Evolutionary conservation across 2,797 vertebrate species (phyloP).

Genomic region (Oceanodroma leucorhoa): DNA sequence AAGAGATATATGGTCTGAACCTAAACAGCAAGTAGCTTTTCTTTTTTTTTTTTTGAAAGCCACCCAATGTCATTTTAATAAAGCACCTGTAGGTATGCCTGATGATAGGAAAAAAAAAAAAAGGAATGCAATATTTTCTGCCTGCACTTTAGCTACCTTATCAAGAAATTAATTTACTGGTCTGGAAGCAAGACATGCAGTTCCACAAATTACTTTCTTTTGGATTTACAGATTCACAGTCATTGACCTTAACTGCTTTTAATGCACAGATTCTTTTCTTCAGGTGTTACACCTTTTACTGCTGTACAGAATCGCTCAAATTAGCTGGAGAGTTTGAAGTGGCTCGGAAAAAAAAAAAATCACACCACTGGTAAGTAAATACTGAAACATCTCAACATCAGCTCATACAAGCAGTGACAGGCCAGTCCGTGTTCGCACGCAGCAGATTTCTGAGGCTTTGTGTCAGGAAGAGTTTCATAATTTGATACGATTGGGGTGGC

Average conservation of each 20-base stretch:
- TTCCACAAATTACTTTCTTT: slow-evolving; percentile 56
- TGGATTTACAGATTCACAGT: slow-evolving; percentile 61
- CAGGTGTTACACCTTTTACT: slow-evolving; percentile 55
- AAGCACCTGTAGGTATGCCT: slow-evolving; percentile 72
- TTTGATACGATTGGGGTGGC: slow-evolving; percentile 60
- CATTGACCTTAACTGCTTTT: slow-evolving; percentile 44
- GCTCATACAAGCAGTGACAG: slow-evolving; percentile 69
- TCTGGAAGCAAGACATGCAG: slow-evolving; percentile 65
- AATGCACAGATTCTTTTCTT: slow-evolving; percentile 24
- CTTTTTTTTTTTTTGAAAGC: slow-evolving; percentile 10
- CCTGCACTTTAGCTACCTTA: slow-evolving; percentile 33
- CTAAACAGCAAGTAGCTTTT: slow-evolving; percentile 48
- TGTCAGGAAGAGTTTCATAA: slow-evolving; percentile 65
- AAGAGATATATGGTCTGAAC: slow-evolving; percentile 63
- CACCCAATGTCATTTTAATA: slow-evolving; percentile 45
- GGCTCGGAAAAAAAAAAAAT: slow-evolving; percentile 19
- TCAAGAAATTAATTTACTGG: slow-evolving; percentile 55
- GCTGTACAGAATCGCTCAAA: slow-evolving; percentile 61
- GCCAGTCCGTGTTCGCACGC: slow-evolving; percentile 51
- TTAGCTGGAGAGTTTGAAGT: slow-evolving; percentile 60
- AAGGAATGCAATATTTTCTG: slow-evolving; percentile 41
- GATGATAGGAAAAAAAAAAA: slow-evolving; percentile 24
- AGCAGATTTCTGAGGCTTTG: slow-evolving; percentile 65
- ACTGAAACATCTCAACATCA: slow-evolving; percentile 69
- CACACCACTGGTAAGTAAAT: slow-evolving; percentile 66